Conservation (phyloP, 2,888 invertebrate genomes). For the Xanthia icteritia region DNA sequence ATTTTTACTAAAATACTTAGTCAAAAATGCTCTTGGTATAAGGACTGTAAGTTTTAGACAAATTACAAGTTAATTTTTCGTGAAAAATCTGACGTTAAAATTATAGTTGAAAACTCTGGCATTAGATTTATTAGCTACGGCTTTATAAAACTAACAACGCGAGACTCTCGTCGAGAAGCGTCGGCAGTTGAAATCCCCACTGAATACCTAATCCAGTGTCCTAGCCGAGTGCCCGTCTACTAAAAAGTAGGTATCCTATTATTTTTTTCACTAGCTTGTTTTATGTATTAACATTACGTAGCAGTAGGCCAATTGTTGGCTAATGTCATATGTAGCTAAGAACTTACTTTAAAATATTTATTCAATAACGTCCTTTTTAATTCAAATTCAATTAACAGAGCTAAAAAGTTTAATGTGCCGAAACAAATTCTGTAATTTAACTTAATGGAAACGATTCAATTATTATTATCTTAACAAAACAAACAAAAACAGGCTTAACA, state of each 20-base stretch:
- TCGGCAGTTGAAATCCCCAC: conserved; percentile 57
- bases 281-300: conserved; percentile 16
- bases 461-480: background rate
- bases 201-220: conserved; percentile 63
- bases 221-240: conserved; percentile 34
- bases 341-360: background rate
- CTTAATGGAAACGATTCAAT: background rate
- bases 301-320: background rate
- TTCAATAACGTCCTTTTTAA: conserved; percentile 7
- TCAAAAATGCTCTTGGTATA: background rate
- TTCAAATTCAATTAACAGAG: conserved; percentile 10
- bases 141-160: conserved; percentile 58
- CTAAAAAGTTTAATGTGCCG: background rate
- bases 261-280: conserved; percentile 27
- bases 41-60: background rate
- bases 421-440: conserved; percentile 4
- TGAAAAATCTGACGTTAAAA: conserved; percentile 7
- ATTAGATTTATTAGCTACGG: conserved; percentile 54
- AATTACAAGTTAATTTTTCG: background rate
- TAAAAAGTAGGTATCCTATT: conserved; percentile 33
- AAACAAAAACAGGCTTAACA: background rate
- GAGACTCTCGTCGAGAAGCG: conserved; percentile 43
- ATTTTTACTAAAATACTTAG: background rate
- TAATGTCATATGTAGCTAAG: conserved; percentile 7
- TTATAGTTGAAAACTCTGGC: conserved; percentile 34